Base-by-base conservation (phyloP, 2,113 vertebrate species). In the Phyllostomus hastatus region DNA sequence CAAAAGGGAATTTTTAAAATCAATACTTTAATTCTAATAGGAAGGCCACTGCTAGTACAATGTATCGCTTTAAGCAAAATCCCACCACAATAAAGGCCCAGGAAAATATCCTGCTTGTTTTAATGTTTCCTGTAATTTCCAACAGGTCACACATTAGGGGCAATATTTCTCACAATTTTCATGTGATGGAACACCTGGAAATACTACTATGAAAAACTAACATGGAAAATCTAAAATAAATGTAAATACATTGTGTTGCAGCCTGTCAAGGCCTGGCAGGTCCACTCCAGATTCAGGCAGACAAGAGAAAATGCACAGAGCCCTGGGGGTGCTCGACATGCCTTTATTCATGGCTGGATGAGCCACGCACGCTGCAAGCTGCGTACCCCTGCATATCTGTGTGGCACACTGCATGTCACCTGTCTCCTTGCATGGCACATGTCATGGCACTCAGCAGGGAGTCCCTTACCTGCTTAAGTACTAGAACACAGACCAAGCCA, bases 91-190 rank as follows among this genome's bases (percentile, higher is more conserved):
- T 82, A 78, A 76, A 69, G 14, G 5, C 91, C 26, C 9, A n/a
- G n/a, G 28, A 43, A 61, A 87, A 91, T 28, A 52, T 92, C 43
- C 73, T 86, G 24, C 28, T 79, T 1, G 2, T 50, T 72, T 86
- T 48, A 72, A 26, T 57, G 57, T 93, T 95, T 97, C 33, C 91
- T 95, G 10, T 91, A 86, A 75, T 91, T 93, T 93, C 38, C 33
- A 82, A 35, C 38, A 82, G 19, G 43, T 24, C 9, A 50, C 24
- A 59, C 48, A 78, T 54, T 35, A 22, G 50, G 31, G 50, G 50
- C 14, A 92, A 20, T 93, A 22, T 20, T 52, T 88, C 82, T 95
- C 70, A 88, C 67, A 93, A 73, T 83, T 66, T 66, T 83, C 54
- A 12, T 41, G 4, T 80, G 48, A 70, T 79, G 2, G 11, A 46